A percentile compares a stretch with the other conserved stretches of the same genome.
These are phyloP conservation scores for Phrynocephalus versicolor DNA, from an alignment of 2,113 vertebrate species.

Conservation along the genomic window DNA sequence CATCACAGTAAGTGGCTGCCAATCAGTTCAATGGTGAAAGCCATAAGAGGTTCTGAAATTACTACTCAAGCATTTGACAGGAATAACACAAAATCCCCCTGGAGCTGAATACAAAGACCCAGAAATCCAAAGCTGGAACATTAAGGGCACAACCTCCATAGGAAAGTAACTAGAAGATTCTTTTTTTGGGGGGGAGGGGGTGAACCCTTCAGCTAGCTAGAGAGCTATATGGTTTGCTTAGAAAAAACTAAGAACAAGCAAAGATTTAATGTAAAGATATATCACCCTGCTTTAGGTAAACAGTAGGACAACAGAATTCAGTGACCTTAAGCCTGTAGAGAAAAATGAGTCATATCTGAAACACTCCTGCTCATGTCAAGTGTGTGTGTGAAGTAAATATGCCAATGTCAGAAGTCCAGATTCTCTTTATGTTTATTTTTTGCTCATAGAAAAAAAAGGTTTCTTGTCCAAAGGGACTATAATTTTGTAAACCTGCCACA, in stretches of 20 bases:
- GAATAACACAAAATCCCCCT: conserved; percentile 39
- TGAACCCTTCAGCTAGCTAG: neutral
- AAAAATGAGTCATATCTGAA: neutral
- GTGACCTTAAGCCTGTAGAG: neutral
- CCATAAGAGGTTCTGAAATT: conserved; percentile 30
- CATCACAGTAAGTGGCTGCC: conserved; percentile 38
- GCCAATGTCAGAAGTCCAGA: neutral
- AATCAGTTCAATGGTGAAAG: conserved; percentile 33
- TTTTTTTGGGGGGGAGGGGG: neutral
- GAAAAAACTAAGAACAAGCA: neutral
- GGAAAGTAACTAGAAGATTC: conserved; percentile 5
- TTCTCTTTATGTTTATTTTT: neutral
- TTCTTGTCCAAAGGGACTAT: neutral
- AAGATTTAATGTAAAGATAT: neutral
- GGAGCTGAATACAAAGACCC: conserved; percentile 26
- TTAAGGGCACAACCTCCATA: neutral
- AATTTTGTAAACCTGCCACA: neutral
- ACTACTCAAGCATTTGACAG: conserved; percentile 37
- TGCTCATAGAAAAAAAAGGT: neutral
- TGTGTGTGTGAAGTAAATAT: neutral
- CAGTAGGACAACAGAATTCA: neutral
- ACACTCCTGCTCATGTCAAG: neutral
- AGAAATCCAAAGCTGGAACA: neutral
- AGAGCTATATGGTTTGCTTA: neutral
- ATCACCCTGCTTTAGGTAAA: neutral